Evolutionary conservation across 1,140 invertebrate species (phyloP).

Genomic region (Carcinoscorpius rotundicauda): DNA sequence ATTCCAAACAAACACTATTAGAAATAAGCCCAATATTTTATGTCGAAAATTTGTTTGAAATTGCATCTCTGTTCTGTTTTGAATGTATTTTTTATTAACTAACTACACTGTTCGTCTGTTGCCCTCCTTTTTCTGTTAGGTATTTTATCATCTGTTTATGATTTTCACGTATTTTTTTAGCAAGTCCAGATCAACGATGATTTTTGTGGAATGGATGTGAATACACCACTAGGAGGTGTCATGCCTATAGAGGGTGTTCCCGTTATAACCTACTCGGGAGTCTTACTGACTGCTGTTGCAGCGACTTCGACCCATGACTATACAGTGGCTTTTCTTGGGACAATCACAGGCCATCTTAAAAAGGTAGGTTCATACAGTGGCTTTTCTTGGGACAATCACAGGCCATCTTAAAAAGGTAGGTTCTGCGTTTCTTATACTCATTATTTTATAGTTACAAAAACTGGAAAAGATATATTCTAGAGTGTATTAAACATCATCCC

Average conservation of each 20-base stretch:
- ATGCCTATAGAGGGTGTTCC: slow-evolving; percentile 74
- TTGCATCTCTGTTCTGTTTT: too few relatives aligned
- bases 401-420: slow-evolving; percentile 87
- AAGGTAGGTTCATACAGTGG: slow-evolving; percentile 82
- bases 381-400: slow-evolving; percentile 80
- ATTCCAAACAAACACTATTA: too few relatives aligned
- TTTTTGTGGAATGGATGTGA: slow-evolving; percentile 91
- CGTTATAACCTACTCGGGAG: slow-evolving; percentile 61
- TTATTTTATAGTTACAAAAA: too few relatives aligned
- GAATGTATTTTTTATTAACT: too few relatives aligned
- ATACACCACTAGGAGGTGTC: slow-evolving; percentile 86
- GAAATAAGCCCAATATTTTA: too few relatives aligned
- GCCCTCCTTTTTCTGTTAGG: too few relatives aligned
- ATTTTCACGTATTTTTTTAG: slow-evolving; percentile 34
- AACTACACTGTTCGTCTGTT: too few relatives aligned
- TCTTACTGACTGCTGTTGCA: slow-evolving; percentile 71
- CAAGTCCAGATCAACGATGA: slow-evolving; percentile 85
- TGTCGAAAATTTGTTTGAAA: too few relatives aligned
- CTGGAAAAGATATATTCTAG: too few relatives aligned
- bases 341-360: slow-evolving; percentile 74
- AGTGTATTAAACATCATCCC: too few relatives aligned
- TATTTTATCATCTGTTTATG: too few relatives aligned
- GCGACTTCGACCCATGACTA: slow-evolving; percentile 94
- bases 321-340: slow-evolving; percentile 92
- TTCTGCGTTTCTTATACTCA: background rate